Evolutionary conservation across 1,140 invertebrate genomes (phyloP).

Genomic region (Aphelinus atriplicis): DNA sequence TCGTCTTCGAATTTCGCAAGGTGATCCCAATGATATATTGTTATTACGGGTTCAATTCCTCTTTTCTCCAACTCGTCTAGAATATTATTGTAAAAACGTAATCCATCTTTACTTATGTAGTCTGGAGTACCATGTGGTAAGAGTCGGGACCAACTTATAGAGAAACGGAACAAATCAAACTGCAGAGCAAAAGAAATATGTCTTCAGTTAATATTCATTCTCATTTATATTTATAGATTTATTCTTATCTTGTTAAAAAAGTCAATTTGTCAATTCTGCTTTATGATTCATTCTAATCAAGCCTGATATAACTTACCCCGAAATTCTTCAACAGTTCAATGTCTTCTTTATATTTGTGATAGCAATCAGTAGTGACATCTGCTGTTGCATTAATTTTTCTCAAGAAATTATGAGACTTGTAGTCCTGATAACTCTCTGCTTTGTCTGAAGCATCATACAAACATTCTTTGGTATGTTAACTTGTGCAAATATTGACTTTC

Average conservation of each 20-base stretch:
- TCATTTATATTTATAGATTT: not conserved
- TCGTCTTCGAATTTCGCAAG: conserved; percentile 69
- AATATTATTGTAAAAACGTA: conserved; percentile 70
- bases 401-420: too few relatives aligned
- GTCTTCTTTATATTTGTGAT: conserved; percentile 66
- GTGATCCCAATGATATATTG: conserved; percentile 78
- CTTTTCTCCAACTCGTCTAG: conserved; percentile 68
- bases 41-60: conserved; percentile 73
- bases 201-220: too few relatives aligned
- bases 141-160: conserved; percentile 71
- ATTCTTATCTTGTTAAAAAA: not conserved
- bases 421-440: too few relatives aligned
- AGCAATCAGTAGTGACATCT: conserved; percentile 67
- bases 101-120: conserved; percentile 63
- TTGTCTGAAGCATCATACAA: too few relatives aligned
- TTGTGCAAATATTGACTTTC: too few relatives aligned
- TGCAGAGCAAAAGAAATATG: not conserved
- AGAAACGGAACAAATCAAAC: conserved; percentile 68
- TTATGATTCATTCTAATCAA: too few relatives aligned
- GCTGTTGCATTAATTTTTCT: conserved; percentile 39
- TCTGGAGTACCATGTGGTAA: conserved; percentile 66
- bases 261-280: not conserved
- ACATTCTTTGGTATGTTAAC: too few relatives aligned
- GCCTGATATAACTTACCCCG: conserved; percentile 50
- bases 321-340: conserved; percentile 62